Percentiles rank a stretch among this genome's conserved stretches.
Evolutionary conservation across 2,797 vertebrate species (phyloP).

Genomic region (Sternarchorhynchus goeldii): DNA sequence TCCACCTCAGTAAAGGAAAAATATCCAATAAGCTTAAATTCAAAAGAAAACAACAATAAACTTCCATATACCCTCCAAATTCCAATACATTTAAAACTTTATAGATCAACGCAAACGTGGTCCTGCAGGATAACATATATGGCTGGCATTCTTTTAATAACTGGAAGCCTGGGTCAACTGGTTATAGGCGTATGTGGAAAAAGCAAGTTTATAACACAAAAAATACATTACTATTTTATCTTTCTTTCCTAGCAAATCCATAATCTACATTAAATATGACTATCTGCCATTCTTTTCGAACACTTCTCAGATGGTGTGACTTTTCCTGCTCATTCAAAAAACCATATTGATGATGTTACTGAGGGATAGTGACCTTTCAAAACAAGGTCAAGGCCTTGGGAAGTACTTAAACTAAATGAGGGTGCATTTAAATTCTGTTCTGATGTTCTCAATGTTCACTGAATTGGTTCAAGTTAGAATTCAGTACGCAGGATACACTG

Average conservation of each 20-base stretch:
- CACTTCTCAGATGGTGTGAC: background rate
- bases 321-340: background rate
- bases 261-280: no score
- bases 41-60: constrained; percentile 47
- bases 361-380: no score
- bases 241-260: no score
- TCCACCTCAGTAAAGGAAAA: constrained; percentile 40
- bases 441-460: background rate
- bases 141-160: background rate
- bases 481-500: no score
- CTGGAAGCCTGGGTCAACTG: background rate
- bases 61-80: constrained; percentile 56
- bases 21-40: background rate
- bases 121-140: background rate
- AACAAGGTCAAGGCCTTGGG: background rate
- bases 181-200: background rate
- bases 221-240: no score
- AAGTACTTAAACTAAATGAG: background rate
- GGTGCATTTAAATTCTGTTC: no score
- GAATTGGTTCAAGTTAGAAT: no score
- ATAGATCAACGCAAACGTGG: background rate
- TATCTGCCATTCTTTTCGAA: no score
- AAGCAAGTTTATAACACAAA: background rate
- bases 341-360: background rate
- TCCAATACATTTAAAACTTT: constrained; percentile 34